These are phyloP conservation scores for Orthonychiurus folsomi DNA, from an alignment of 2,888 invertebrate species.

Conservation along the genomic window DNA sequence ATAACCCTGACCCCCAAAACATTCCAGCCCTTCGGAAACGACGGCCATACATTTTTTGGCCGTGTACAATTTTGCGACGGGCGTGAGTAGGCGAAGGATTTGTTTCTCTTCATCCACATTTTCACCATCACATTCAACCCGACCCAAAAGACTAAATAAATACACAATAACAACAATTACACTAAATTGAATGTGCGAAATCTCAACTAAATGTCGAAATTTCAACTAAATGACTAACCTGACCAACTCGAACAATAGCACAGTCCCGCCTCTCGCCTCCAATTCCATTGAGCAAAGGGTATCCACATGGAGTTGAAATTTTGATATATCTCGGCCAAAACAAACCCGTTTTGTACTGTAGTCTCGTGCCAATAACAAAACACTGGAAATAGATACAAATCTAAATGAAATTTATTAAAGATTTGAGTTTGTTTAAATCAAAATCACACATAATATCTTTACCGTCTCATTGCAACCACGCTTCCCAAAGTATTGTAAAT, in stretches of 20 bases:
- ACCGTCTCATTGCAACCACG: constrained; percentile 47
- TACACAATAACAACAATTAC: neutral
- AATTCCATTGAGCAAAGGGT: constrained; percentile 49
- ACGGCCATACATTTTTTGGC: constrained; percentile 49
- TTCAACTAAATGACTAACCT: too few relatives aligned
- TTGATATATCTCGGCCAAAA: constrained; percentile 47
- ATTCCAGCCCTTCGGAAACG: constrained; percentile 50
- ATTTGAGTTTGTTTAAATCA: neutral
- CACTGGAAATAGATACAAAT: constrained; percentile 43
- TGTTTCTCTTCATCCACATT: constrained; percentile 42
- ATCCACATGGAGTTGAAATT: constrained; percentile 49
- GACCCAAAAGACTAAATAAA: constrained; percentile 46
- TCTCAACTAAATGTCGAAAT: constrained; percentile 39
- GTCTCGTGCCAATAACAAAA: constrained; percentile 48
- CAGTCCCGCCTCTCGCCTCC: constrained; percentile 47
- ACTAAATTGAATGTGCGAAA: too few relatives aligned
- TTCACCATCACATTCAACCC: constrained; percentile 43
- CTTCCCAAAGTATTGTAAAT: constrained; percentile 49
- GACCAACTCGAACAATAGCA: constrained; percentile 47
- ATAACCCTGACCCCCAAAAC: constrained; percentile 53
- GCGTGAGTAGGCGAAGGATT: constrained; percentile 48
- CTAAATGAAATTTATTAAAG: neutral
- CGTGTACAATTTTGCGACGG: constrained; percentile 50
- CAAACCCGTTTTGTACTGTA: constrained; percentile 47
- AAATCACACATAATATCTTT: neutral